Evolutionary conservation across 30 jellyfish, hydroid and myxozoan species (phyloP), one percentile per base, ranked within the genome.

Genomic region (Clytia hemisphaerica): DNA sequence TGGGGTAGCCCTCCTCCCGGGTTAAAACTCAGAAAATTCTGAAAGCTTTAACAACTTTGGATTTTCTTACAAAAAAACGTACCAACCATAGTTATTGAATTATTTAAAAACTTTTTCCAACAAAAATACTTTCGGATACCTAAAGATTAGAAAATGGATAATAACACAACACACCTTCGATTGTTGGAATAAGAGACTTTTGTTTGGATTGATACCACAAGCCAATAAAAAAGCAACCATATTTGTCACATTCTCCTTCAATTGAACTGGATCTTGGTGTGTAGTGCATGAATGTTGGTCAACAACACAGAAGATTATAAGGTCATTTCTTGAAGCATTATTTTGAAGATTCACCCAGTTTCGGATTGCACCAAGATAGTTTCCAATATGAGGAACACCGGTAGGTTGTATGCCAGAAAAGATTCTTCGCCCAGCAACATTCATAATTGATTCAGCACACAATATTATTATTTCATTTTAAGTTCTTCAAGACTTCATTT

Each of bases 371-470:
- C 96, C 96, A 38, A 77, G 85, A 46, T 85, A 85, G 77, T 85
- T 85, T 40, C 96, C 96, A 15, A 85, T 37, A 62, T 85, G 96
- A 4, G 96, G 96, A 21, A 85, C 93, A 25, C 96, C 96, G 1
- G 96, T 77, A 1, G 96, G 96, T 45, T 85, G 96, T 37, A 85
- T 85, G 10, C 96, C 96, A 63, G 96, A 85, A 37, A 85, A 85
- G 0, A 85, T 78, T 33, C 94, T 60, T 49, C 68, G 68, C 4
- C n/a, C n/a, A n/a, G n/a, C n/a, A n/a, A n/a, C n/a, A n/a, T n/a
- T n/a, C n/a, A n/a, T n/a, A n/a, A n/a, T n/a, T n/a, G n/a, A n/a
- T n/a, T n/a, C n/a, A n/a, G n/a, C n/a, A n/a, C n/a, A n/a, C n/a
- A n/a, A n/a, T n/a, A n/a, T n/a, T n/a, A n/a, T n/a, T n/a, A n/a